Base-by-base conservation (phyloP, 2,113 vertebrate genomes). In the Polypterus bichir region DNA sequence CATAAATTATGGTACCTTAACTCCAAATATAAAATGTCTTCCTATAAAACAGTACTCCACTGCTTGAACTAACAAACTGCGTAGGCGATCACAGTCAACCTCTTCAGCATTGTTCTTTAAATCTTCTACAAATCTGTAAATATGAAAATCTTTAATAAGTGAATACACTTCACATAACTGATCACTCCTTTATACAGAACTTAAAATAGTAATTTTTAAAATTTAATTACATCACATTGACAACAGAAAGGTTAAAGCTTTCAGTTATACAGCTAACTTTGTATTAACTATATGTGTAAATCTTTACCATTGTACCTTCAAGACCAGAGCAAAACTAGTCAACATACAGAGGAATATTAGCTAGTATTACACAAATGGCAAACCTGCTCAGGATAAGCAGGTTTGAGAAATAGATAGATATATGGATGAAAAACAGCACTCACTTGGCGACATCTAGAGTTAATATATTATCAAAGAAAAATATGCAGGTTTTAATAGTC, bases 21-120 rank as follows among this genome's bases (percentile, higher is more conserved):
- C 74, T 73, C 84, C 86, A 77, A 92, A 92, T 63, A 89, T 58
- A 74, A 91, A 87, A 59, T 61, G 84, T 75, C 68, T 88, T 59
- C 89, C 90, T 64, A 91, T 49, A 68, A 91, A 91, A 76, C 84
- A 90, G 44, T 69, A 66, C 76, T 91, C 79, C 8, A 88, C 87
- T 45, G 89, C 90, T 79, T 83, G 81, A 68, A 73, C 66, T 61
- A 91, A 65, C 0, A 67, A 59, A 58, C 66, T 73, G 46, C 74
- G 69, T 71, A 65, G 49, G 44, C 46, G n/a, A 60, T 71, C 73
- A 55, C 44, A 59, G 48, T 73, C 65, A 59, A 69, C 44, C 63
- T 74, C 75, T 70, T 70, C 72, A 44, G 73, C 64, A 60, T 74
- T 73, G 46, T 73, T 75, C 65, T 5, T 66, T 63, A 77, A 67